Base-by-base conservation (phyloP, 2,888 invertebrate species). In the Amblyjoppa proteus region DNA sequence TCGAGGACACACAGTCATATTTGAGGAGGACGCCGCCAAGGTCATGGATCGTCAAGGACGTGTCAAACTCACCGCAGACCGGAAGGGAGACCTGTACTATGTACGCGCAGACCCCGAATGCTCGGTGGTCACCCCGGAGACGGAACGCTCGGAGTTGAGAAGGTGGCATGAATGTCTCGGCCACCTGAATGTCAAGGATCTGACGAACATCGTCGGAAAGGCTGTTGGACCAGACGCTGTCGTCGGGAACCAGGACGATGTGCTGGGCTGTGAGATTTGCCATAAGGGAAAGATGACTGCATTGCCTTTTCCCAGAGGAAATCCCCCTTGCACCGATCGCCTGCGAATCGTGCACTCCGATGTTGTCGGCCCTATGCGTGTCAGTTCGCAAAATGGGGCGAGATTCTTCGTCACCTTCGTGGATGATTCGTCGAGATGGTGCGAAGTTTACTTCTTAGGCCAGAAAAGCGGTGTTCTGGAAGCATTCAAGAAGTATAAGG, bases 361-460 rank as follows among this genome's bases (percentile, higher is more conserved):
- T 6, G 83, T 83, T 13, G 77, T 71, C 3, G 83, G 77, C 5
- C 83, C 77, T 11, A 56, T 38, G 41, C 53, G 77, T 25, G 38
- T 31, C 11, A 38, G 49, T 13, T 83, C 83, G 31, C 68, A 28
- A 1, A 70, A 56, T 20, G 53, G 71, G 34, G 73, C 77, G 6
- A 70, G 66, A 20, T 83, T 56, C 28, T 78, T 78, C 45, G 78
- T 83, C 3, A 64, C 61, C 9, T 78, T 83, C 41, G 31, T 83
- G 3, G 78, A 83, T 25, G 71, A 83, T n/a, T 31, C 41, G 6
- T 61, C 83, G 11, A 13, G 87, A 11, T 88, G 84, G 83, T 84
- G 87, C 64, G 81, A 87, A 53, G 84, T 89, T 0, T 69, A 75
- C 25, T 84, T 87, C 34, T 9, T 85, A 2, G 84, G 61, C n/a